phyloP scores from a whole-genome alignment of 2,888 invertebrate species.

The Sussaba pulchella region DNA sequence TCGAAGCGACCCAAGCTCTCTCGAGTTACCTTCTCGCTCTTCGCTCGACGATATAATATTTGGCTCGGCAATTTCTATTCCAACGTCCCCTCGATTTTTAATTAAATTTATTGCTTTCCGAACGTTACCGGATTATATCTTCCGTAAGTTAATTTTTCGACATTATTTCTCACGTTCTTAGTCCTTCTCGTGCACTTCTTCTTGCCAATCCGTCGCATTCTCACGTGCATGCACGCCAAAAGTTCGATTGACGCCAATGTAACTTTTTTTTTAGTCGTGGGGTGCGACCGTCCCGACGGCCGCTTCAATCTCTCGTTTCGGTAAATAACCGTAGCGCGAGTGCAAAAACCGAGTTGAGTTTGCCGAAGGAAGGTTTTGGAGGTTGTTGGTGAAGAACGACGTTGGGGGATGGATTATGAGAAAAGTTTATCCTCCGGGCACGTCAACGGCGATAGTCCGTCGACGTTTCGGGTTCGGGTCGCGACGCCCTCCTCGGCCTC shows the following conservation, averaged over 20 bases:
- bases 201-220: too few species aligned
- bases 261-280: slow-evolving; percentile 32
- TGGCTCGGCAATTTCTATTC: slow-evolving; percentile 30
- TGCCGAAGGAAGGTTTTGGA: slow-evolving; percentile 9
- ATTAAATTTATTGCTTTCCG: background rate
- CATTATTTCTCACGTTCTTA: background rate
- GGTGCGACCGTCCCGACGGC: slow-evolving; percentile 30
- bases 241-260: slow-evolving; percentile 12
- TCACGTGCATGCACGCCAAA: background rate
- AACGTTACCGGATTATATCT: background rate
- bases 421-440: slow-evolving; percentile 60
- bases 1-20: slow-evolving; percentile 7
- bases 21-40: background rate
- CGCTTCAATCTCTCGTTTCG: slow-evolving; percentile 45
- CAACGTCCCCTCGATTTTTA: too few species aligned
- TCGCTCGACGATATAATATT: slow-evolving; percentile 45
- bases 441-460: slow-evolving; percentile 30
- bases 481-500: slow-evolving; percentile 15
- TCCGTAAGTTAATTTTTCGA: background rate
- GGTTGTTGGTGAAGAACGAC: slow-evolving; percentile 38
- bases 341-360: slow-evolving; percentile 14
- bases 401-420: slow-evolving; percentile 62
- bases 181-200: background rate
- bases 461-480: slow-evolving; percentile 21
- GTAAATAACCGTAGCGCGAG: slow-evolving; percentile 8